A percentile compares a stretch with the other conserved stretches of the same genome.
These are phyloP conservation scores for Erebia ligea DNA, from an alignment of 2,888 invertebrate species.

Conservation along the genomic window DNA sequence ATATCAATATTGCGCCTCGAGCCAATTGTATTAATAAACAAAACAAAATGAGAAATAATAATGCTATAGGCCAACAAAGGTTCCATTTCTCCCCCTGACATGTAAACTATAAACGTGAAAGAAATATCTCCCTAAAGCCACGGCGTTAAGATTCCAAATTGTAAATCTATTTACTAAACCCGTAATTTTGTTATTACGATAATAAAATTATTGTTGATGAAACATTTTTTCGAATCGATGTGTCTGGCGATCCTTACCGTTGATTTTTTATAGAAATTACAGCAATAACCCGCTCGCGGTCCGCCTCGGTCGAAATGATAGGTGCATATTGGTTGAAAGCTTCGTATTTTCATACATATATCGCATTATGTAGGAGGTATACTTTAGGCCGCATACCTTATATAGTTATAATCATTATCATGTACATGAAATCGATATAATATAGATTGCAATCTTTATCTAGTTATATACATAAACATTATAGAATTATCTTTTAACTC, in stretches of 20 bases:
- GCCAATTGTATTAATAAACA: constrained; percentile 84
- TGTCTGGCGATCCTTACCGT: constrained; percentile 81
- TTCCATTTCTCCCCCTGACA: constrained; percentile 81
- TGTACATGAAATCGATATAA: background rate
- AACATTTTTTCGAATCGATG: constrained; percentile 81
- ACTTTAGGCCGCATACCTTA: background rate
- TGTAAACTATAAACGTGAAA: constrained; percentile 59
- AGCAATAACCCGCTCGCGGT: constrained; percentile 71
- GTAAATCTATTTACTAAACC: constrained; percentile 66
- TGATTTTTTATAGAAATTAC: constrained; percentile 80
- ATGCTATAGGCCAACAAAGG: constrained; percentile 83
- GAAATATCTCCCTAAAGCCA: constrained; percentile 66
- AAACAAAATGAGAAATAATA: constrained; percentile 84
- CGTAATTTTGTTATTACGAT: constrained; percentile 83
- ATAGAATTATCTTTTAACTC: too few relatives aligned
- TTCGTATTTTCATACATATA: constrained; percentile 18
- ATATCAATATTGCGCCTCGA: constrained; percentile 83
- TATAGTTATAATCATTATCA: background rate
- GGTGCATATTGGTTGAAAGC: constrained; percentile 53
- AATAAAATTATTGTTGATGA: constrained; percentile 83
- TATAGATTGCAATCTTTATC: too few relatives aligned
- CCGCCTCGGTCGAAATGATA: constrained; percentile 71
- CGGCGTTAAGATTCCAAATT: constrained; percentile 71
- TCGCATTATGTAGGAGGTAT: constrained; percentile 7
- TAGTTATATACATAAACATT: too few relatives aligned